Evolutionary conservation across 2,797 vertebrate species (phyloP).

Genomic region (Poeciliopsis turneri): DNA sequence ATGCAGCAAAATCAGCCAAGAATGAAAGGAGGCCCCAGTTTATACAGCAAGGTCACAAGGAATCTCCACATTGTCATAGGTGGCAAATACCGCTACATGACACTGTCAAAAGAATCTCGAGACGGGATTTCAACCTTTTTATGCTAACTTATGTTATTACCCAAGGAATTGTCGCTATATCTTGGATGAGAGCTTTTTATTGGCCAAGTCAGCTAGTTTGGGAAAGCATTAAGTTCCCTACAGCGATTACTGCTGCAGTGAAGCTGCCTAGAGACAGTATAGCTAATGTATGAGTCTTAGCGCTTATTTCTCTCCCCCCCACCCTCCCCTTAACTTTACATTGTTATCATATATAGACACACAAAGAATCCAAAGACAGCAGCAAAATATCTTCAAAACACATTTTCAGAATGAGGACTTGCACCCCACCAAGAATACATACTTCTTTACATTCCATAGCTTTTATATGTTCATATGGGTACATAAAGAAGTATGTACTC

Average conservation of each 20-base stretch:
- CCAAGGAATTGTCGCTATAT: constrained; percentile 56
- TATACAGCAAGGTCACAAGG: constrained; percentile 53
- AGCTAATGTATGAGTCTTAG: constrained; percentile 74
- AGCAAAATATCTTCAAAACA: constrained; percentile 49
- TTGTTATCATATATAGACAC: constrained; percentile 35
- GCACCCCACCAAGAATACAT: constrained; percentile 98
- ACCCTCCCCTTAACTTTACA: constrained; percentile 22
- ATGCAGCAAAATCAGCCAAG: constrained; percentile 73
- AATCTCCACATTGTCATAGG: constrained; percentile 25
- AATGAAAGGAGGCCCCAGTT: constrained; percentile 69
- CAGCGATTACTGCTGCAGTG: constrained; percentile 78
- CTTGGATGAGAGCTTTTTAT: constrained; percentile 71
- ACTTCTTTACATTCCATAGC: constrained; percentile 99
- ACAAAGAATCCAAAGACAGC: constrained; percentile 60
- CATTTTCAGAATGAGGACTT: constrained; percentile 73
- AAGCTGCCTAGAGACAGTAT: constrained; percentile 81
- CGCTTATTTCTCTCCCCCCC: constrained; percentile 40
- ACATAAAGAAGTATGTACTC: constrained; percentile 99
- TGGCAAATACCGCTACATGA: constrained; percentile 25
- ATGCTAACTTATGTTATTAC: constrained; percentile 54
- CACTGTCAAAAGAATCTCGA: constrained; percentile 25
- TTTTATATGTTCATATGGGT: constrained; percentile 99
- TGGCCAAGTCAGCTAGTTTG: constrained; percentile 74
- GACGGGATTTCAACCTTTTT: constrained; percentile 48
- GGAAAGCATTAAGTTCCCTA: constrained; percentile 74